Evolutionary conservation across 1,140 invertebrate genomes (phyloP).

Genomic region (Psilanteris sp.): DNA sequence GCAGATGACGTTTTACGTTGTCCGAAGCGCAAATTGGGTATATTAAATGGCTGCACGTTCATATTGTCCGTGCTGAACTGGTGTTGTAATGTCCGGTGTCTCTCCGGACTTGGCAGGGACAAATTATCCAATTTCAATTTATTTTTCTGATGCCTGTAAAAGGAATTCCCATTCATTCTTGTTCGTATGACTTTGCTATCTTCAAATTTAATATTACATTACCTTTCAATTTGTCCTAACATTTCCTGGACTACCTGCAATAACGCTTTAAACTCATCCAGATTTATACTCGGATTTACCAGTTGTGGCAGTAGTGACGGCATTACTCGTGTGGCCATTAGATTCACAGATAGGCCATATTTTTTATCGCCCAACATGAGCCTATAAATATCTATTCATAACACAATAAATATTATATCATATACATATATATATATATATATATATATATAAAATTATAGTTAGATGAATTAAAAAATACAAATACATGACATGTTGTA

Average conservation of each 20-base stretch:
- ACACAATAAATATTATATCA: constrained; percentile 19
- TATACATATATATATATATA: too few species aligned
- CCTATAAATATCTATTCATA: constrained; percentile 92
- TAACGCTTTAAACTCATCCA: constrained; percentile 93
- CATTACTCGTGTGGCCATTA: constrained; percentile 96
- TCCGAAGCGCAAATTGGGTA: constrained; percentile 90
- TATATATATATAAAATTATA: too few species aligned
- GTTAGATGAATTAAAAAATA: too few species aligned
- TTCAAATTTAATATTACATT: constrained; percentile 36
- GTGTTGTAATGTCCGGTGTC: constrained; percentile 87
- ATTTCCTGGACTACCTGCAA: constrained; percentile 96
- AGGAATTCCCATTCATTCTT: too few species aligned
- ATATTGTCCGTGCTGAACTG: constrained; percentile 93
- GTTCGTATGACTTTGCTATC: too few species aligned
- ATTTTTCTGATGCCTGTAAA: constrained; percentile 86
- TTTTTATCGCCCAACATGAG: constrained; percentile 94
- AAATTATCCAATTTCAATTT: constrained; percentile 90
- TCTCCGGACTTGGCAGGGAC: constrained; percentile 86
- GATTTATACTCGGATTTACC: constrained; percentile 92
- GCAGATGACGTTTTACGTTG: constrained; percentile 92
- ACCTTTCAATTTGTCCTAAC: constrained; percentile 93
- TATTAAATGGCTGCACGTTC: constrained; percentile 90
- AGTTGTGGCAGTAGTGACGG: constrained; percentile 95
- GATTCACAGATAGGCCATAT: constrained; percentile 93
- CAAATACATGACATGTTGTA: too few species aligned